Evolutionary conservation across 1,140 invertebrate species (phyloP).

Genomic region (Portunus trituberculatus): DNA sequence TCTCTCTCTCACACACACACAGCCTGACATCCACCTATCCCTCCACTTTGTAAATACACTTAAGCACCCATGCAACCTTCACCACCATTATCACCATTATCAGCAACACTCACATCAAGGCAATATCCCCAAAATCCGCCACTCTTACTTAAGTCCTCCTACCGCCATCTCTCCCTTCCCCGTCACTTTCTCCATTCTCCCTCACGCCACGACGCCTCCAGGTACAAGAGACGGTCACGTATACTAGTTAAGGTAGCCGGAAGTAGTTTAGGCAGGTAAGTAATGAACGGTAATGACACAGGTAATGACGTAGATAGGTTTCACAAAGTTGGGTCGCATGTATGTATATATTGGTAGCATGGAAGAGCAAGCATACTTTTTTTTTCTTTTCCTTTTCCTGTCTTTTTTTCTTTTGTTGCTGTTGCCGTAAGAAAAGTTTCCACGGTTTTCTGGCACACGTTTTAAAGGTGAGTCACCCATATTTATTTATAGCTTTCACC

Average conservation of each 20-base stretch:
- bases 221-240: background rate
- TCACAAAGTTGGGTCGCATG: background rate
- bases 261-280: conserved; percentile 21
- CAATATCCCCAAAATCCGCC: no score
- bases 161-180: background rate
- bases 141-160: no score
- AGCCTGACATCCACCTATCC: background rate
- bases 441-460: no score
- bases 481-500: conserved; percentile 3
- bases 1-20: no score
- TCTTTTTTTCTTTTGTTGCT: no score
- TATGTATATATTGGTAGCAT: background rate
- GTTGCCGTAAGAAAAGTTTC: no score
- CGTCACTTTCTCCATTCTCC: background rate
- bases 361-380: background rate
- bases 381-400: background rate
- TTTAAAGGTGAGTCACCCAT: no score
- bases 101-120: no score
- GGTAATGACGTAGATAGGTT: background rate
- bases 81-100: no score
- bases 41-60: background rate
- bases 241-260: background rate
- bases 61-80: no score
- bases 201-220: background rate
- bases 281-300: conserved; percentile 22